A percentile compares a stretch with the other conserved stretches of the same genome.
These are phyloP conservation scores for Mus caroli DNA, from an alignment of 2,797 vertebrate species.

Conservation along the genomic window DNA sequence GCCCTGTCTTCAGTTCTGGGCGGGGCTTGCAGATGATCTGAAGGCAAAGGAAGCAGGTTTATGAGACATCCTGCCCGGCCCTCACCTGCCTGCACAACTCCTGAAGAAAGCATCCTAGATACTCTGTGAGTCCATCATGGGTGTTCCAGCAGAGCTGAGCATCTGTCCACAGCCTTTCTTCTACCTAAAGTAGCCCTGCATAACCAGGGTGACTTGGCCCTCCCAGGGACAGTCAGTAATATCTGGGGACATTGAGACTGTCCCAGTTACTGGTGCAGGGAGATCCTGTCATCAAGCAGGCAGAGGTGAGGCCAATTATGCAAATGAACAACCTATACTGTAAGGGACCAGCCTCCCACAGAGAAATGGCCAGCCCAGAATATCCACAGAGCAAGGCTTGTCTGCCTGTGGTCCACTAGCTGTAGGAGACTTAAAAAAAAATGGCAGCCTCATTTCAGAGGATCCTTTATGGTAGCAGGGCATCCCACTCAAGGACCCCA, in stretches of 20 bases:
- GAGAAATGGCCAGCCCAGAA: neutral
- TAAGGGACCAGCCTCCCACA: neutral
- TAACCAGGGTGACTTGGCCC: neutral
- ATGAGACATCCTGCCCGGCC: too few species aligned
- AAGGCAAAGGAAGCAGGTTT: fast-evolving
- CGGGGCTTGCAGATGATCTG: neutral
- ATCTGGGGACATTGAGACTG: neutral
- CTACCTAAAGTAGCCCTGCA: too few species aligned
- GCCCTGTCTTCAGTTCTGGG: neutral
- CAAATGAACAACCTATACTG: fast-evolving
- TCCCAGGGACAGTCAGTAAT: neutral
- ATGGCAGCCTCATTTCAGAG: neutral
- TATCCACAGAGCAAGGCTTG: neutral
- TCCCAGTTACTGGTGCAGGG: neutral
- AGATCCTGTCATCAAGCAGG: neutral
- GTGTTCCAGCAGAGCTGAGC: fast-evolving
- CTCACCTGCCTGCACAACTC: neutral
- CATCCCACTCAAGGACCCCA: neutral
- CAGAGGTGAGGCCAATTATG: neutral
- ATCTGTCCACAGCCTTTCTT: neutral
- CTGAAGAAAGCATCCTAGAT: neutral
- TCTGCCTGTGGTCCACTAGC: neutral
- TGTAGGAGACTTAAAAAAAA: neutral
- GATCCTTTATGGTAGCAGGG: neutral
- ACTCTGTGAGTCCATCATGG: fast-evolving